Evolutionary conservation across 2,113 vertebrate species (phyloP).

Genomic region (Ictalurus furcatus): DNA sequence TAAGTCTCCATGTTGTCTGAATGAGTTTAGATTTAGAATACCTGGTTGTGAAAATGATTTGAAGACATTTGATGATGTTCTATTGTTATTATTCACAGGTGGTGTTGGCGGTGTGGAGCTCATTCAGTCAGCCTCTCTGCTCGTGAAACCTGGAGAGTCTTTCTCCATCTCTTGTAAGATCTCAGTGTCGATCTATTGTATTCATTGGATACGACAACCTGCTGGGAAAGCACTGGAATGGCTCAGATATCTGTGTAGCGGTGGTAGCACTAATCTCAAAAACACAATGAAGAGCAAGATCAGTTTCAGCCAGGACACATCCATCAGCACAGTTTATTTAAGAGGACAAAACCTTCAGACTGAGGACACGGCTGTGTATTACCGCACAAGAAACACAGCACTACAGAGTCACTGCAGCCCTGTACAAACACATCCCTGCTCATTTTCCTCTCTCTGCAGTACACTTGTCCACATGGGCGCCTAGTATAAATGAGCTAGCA

Average conservation of each 20-base stretch:
- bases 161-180: conserved; percentile 27
- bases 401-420: background rate
- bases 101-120: background rate
- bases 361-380: background rate
- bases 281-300: background rate
- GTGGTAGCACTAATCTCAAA: background rate
- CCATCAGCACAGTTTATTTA: conserved; percentile 24
- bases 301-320: conserved; percentile 18
- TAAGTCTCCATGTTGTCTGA: background rate
- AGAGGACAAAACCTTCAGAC: conserved; percentile 1
- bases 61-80: background rate
- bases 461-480: too few species aligned
- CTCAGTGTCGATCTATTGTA: background rate
- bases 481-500: background rate
- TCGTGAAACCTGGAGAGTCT: conserved; percentile 27
- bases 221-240: conserved; percentile 34
- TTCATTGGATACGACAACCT: background rate
- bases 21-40: background rate
- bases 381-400: too few species aligned
- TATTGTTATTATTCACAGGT: background rate
- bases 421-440: background rate
- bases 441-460: background rate
- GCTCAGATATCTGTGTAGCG: conserved; percentile 11
- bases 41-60: background rate
- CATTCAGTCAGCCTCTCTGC: background rate